These are phyloP conservation scores for Tetranychus piercei DNA, from an alignment of 2,888 invertebrate species.

Conservation along the genomic window DNA sequence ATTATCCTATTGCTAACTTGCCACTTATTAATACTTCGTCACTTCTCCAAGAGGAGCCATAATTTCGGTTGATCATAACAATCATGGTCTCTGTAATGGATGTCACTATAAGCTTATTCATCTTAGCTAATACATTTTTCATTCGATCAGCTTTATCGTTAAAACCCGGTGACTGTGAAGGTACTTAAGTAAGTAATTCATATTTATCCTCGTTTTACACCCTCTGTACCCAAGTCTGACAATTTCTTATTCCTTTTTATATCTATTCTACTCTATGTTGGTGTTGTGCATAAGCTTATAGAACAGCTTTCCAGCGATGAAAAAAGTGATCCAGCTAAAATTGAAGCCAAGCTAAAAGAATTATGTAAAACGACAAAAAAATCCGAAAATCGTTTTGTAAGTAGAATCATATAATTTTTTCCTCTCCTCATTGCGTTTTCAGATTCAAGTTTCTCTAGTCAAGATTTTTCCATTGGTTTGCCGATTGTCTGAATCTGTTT, in stretches of 20 bases:
- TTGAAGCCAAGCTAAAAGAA: conserved; percentile 61
- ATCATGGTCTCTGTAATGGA: neutral
- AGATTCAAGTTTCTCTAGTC: neutral
- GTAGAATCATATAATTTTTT: conserved; percentile 31
- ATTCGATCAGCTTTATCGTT: neutral
- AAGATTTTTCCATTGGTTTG: too few relatives aligned
- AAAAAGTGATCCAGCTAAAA: conserved; percentile 52
- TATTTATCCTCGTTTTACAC: too few relatives aligned
- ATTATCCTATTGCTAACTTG: too few relatives aligned
- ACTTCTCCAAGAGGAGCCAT: too few relatives aligned
- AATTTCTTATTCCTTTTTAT: neutral
- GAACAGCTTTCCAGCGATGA: conserved; percentile 48
- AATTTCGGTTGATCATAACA: neutral
- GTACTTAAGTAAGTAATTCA: conserved; percentile 8
- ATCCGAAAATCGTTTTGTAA: conserved; percentile 82
- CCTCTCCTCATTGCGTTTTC: neutral
- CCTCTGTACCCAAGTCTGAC: too few relatives aligned
- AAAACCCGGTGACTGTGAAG: conserved; percentile 11
- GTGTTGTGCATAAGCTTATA: conserved; percentile 60
- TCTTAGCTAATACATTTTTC: neutral
- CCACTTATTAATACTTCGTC: too few relatives aligned
- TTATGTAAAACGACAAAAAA: conserved; percentile 65
- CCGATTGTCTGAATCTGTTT: too few relatives aligned
- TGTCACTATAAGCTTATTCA: neutral
- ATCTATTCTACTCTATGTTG: conserved; percentile 54